phyloP scores from a whole-genome alignment of 2,113 vertebrate genomes.

The Anser brachyrhynchus region DNA sequence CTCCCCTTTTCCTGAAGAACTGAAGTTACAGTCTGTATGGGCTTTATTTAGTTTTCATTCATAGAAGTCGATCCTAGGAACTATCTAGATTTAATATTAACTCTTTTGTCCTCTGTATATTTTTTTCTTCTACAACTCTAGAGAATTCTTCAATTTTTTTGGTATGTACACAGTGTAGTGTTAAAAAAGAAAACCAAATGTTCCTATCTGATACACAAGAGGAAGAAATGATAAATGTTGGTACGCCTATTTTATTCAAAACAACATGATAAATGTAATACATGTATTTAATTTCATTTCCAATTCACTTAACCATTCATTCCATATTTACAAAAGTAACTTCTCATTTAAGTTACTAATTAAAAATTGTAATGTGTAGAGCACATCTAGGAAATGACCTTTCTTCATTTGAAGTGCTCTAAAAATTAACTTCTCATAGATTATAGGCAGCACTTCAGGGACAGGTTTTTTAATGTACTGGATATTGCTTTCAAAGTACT shows the following conservation, averaged over 20 bases:
- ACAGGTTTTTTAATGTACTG: slow-evolving; percentile 69
- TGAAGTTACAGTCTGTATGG: neutral
- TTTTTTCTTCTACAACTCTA: neutral
- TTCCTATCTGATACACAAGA: neutral
- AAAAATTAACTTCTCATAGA: slow-evolving; percentile 73
- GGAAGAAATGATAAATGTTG: neutral
- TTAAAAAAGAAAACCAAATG: neutral
- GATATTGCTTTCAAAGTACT: slow-evolving; percentile 80
- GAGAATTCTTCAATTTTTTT: neutral
- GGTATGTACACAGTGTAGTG: neutral
- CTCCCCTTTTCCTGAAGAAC: neutral
- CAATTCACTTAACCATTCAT: slow-evolving; percentile 33
- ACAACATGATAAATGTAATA: neutral
- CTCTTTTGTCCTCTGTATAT: neutral
- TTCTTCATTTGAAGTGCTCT: slow-evolving; percentile 72
- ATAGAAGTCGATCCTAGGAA: neutral
- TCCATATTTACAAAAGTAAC: slow-evolving; percentile 56
- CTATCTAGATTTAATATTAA: neutral
- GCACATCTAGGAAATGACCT: slow-evolving; percentile 64
- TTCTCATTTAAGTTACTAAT: slow-evolving; percentile 65
- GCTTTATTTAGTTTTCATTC: neutral
- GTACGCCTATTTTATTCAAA: neutral
- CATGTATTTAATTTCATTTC: slow-evolving; percentile 48
- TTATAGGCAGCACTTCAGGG: slow-evolving; percentile 61
- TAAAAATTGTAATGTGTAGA: slow-evolving; percentile 50